These are phyloP conservation scores for Pogonus chalceus DNA, from an alignment of 1,140 invertebrate genomes.

Conservation along the genomic window DNA sequence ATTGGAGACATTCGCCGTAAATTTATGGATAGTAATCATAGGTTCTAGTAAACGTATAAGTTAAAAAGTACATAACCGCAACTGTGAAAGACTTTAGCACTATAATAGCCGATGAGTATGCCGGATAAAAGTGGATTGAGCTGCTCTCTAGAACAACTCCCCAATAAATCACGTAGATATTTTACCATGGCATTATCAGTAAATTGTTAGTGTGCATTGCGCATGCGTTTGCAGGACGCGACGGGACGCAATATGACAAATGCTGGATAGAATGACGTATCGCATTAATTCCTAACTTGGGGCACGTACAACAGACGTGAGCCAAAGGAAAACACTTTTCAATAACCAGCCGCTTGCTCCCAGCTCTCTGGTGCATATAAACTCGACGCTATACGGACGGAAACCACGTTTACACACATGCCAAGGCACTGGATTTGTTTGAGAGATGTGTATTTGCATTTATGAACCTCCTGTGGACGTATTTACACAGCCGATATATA, in stretches of 20 bases:
- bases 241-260: conserved; percentile 5
- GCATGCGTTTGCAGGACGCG: too few relatives aligned
- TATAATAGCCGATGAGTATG: conserved; percentile 5
- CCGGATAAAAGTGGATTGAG: conserved; percentile 5
- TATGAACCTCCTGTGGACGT: too few relatives aligned
- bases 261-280: neutral
- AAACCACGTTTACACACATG: too few relatives aligned
- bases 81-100: conserved; percentile 1
- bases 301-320: neutral
- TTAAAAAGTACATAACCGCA: conserved; percentile 15
- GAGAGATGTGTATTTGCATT: too few relatives aligned
- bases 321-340: neutral
- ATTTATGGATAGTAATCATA: conserved; percentile 17
- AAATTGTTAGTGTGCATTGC: too few relatives aligned
- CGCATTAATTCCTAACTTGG: neutral
- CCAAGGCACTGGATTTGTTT: too few relatives aligned
- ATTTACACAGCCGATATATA: too few relatives aligned
- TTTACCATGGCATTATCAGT: neutral
- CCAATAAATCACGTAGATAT: neutral
- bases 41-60: conserved; percentile 12
- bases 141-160: conserved; percentile 2
- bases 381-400: conserved; percentile 6
- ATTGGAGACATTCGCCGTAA: conserved; percentile 14
- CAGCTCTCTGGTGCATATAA: conserved; percentile 6
- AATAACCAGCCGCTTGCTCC: neutral